These are phyloP conservation scores for Thymelicus sylvestris DNA, from an alignment of 2,888 invertebrate species.

Conservation along the genomic window DNA sequence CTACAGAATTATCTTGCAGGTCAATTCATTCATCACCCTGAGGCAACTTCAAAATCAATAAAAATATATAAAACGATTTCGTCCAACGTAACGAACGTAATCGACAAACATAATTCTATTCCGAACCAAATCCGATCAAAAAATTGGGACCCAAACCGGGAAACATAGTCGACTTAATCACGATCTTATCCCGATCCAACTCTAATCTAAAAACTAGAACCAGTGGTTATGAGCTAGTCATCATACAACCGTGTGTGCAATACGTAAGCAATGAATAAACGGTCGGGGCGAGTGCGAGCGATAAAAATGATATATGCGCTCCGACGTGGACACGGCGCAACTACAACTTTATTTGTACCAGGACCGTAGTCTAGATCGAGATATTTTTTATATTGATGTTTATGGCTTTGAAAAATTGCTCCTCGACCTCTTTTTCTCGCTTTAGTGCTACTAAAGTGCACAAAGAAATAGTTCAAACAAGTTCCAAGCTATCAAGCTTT, in stretches of 20 bases:
- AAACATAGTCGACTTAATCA: background rate
- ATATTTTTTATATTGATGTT: conserved; percentile 50
- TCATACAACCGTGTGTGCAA: conserved; percentile 73
- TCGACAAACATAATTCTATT: too few species aligned
- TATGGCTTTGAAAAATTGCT: conserved; percentile 48
- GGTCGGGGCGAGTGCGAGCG: conserved; percentile 73
- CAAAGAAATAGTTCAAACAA: conserved; percentile 28
- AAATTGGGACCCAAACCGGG: too few species aligned
- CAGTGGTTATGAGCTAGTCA: conserved; percentile 51
- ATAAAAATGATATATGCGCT: conserved; percentile 83
- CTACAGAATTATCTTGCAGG: too few species aligned
- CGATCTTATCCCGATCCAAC: background rate
- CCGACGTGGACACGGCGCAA: conserved; percentile 69
- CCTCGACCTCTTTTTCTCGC: conserved; percentile 44
- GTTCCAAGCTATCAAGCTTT: conserved; percentile 5
- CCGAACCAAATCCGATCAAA: too few species aligned
- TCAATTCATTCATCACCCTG: too few species aligned
- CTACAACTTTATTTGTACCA: conserved; percentile 77
- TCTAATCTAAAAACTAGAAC: conserved; percentile 29
- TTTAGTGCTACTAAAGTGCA: conserved; percentile 21
- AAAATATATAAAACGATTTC: too few species aligned
- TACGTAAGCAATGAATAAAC: conserved; percentile 84
- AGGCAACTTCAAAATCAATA: too few species aligned
- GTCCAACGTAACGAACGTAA: too few species aligned
- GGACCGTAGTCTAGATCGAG: conserved; percentile 52